Evolutionary conservation across 2,797 vertebrate genomes (phyloP).

Genomic region (Columba guinea): DNA sequence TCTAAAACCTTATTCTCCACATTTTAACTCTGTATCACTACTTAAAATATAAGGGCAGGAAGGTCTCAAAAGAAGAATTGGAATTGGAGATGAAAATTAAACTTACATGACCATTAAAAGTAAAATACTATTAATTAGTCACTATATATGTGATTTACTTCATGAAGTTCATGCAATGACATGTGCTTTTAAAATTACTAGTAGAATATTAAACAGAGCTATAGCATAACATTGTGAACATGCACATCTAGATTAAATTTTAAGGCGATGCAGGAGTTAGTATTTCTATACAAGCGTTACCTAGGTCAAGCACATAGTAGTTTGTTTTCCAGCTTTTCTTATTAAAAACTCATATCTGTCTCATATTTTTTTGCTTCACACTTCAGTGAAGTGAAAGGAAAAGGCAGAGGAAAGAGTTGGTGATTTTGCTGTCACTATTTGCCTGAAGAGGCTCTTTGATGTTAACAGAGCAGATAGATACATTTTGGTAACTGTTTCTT

Average conservation of each 20-base stretch:
- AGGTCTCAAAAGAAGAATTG: neutral
- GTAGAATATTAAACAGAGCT: neutral
- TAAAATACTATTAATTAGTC: neutral
- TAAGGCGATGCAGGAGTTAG: neutral
- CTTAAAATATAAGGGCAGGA: neutral
- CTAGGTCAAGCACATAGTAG: neutral
- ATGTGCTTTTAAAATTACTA: neutral
- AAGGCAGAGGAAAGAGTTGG: neutral
- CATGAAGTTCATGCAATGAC: neutral
- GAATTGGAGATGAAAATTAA: neutral
- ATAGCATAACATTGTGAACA: neutral
- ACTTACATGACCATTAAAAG: neutral
- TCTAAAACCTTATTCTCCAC: neutral
- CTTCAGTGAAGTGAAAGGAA: neutral
- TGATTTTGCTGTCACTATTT: neutral
- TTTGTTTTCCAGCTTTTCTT: neutral
- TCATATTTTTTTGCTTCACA: neutral
- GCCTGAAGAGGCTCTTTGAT: neutral
- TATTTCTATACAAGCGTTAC: neutral
- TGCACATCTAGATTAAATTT: neutral
- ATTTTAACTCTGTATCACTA: neutral
- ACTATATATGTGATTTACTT: neutral
- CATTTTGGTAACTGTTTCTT: neutral
- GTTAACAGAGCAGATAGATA: neutral
- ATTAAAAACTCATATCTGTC: neutral